Base-by-base conservation (phyloP, 2,797 vertebrate species). In the Eleutherodactylus coqui region DNA sequence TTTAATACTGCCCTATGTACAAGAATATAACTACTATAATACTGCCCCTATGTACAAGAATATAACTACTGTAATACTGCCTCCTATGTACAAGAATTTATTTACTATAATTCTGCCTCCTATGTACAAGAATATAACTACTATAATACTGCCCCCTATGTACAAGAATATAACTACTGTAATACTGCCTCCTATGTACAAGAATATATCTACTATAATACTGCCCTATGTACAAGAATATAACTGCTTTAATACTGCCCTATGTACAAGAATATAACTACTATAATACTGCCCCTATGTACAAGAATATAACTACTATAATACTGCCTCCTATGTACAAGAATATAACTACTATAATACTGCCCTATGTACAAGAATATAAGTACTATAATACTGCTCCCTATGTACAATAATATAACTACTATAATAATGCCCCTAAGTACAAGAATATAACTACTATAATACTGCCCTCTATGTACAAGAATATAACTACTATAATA, bases 391-490 rank as follows among this genome's bases (percentile, higher is more conserved):
- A 58, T 58, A 58, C 53, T 58, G 53, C 53, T 32, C 58, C n/a
- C 58, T 62, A 62, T 62, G 16, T 62, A 62, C 58, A 62, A 32
- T 10, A 62, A 62, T 62, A 62, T 62, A 62, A 62, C 58, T 62
- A 32, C 58, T 62, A 62, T 62, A 70, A 70, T 70, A 70, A 34
- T 70, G 67, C 36, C 27, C 67, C 19, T 41, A 24, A 38, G 17
- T 70, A 24, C 67, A 38, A 41, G 36, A 70, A 70, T 70, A 38
- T 70, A 70, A 70, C 36, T 70, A 70, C 67, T 69, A 70, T 70
- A 70, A 70, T 70, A 70, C 67, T 70, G 19, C 67, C 60, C n/a
- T n/a, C 60, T 62, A 62, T 62, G 27, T 62, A 62, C 60, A 62
- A 17, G 60, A 62, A 62, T 62, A 62, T 32, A 62, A 58, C 55